These are phyloP conservation scores for Drosophila falleni DNA, from an alignment of 2,888 invertebrate genomes.

Conservation along the genomic window DNA sequence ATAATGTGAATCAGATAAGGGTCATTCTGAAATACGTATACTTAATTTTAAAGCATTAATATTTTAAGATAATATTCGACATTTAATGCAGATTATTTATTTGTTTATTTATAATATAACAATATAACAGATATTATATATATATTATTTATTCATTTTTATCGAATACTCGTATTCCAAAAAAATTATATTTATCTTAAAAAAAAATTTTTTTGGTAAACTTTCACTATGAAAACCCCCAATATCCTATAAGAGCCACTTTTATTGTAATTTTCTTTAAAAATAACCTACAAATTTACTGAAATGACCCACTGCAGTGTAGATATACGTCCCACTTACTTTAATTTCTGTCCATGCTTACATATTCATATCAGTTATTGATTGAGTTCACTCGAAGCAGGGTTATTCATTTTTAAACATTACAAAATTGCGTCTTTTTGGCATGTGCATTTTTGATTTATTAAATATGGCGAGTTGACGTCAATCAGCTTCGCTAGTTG, in stretches of 20 bases:
- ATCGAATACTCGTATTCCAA: no score
- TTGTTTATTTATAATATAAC: no score
- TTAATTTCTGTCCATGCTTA: not conserved
- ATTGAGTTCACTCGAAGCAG: constrained; percentile 50
- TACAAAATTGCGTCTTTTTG: constrained; percentile 66
- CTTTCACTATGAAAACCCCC: no score
- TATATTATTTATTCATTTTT: no score
- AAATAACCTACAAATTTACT: no score
- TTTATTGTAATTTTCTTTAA: not conserved
- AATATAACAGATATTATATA: no score
- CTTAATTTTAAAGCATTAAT: not conserved
- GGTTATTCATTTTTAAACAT: constrained; percentile 69
- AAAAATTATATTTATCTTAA: no score
- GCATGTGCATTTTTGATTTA: constrained; percentile 72
- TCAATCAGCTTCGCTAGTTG: constrained; percentile 57
- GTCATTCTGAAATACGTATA: constrained; percentile 7
- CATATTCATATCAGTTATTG: constrained; percentile 55
- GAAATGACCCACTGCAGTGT: not conserved
- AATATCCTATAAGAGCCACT: no score
- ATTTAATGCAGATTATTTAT: not conserved
- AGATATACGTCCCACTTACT: not conserved
- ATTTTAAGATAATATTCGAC: not conserved
- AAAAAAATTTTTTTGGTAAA: no score
- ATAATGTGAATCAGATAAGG: constrained; percentile 7
- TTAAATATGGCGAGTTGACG: constrained; percentile 57